Conservation (phyloP, 2,113 vertebrate species). For the Saccopteryx leptura region DNA sequence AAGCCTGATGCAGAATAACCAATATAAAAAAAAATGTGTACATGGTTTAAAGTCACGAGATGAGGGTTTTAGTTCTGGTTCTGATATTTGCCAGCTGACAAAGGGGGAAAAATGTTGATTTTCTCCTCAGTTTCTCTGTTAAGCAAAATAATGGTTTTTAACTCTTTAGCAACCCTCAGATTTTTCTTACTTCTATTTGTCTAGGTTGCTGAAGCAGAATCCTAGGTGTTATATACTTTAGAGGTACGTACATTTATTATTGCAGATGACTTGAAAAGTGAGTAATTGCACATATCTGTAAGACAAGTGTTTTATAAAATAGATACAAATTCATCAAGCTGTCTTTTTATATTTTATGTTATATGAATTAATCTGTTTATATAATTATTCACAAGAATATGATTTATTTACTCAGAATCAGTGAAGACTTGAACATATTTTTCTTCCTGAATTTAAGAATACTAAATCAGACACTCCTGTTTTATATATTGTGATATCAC, state of each 20-base stretch:
- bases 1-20: not conserved
- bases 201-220: not conserved
- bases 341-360: constrained; percentile 71
- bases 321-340: constrained; percentile 47
- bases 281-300: not conserved
- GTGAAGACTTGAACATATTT: constrained; percentile 56
- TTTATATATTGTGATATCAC: constrained; percentile 64
- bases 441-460: constrained; percentile 68
- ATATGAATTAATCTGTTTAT: constrained; percentile 58
- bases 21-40: not conserved
- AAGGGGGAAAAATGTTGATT: not conserved
- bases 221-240: not conserved
- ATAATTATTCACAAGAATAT: constrained; percentile 73
- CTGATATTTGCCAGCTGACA: not conserved
- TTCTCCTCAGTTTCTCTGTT: not conserved
- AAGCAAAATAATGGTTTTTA: not conserved
- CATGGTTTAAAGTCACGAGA: not conserved
- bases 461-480: not conserved
- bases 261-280: constrained; percentile 55
- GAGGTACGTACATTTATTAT: not conserved
- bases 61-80: not conserved
- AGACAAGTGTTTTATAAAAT: constrained; percentile 51
- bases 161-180: not conserved
- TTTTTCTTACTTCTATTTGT: not conserved
- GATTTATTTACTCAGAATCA: constrained; percentile 72